Percentiles rank a stretch among this genome's conserved stretches.
phyloP scores from a whole-genome alignment of 92 coral and sea anemone genomes.

The Desmophyllum pertusum region DNA sequence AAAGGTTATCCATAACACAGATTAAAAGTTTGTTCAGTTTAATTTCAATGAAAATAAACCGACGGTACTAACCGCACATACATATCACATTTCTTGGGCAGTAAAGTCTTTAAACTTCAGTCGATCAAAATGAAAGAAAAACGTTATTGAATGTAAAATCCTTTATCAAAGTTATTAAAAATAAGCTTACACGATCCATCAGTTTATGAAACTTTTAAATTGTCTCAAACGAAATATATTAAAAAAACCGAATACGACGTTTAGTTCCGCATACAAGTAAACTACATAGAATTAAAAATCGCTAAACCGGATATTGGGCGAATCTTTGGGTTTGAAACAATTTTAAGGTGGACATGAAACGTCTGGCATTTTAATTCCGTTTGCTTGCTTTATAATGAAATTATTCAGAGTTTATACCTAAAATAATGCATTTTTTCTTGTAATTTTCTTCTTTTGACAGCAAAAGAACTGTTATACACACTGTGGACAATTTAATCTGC shows the following conservation, averaged over 20 bases:
- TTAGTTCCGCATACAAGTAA: not conserved
- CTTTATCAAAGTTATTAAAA: not conserved
- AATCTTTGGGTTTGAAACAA: not conserved
- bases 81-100: not conserved
- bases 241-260: not conserved
- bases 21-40: slow-evolving; percentile 1
- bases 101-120: not conserved
- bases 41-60: not conserved
- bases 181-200: not conserved
- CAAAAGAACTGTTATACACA: not conserved
- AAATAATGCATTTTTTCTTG: too few species aligned
- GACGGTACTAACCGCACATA: not conserved
- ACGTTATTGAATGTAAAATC: not conserved
- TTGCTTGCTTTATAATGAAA: not conserved
- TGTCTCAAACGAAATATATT: not conserved
- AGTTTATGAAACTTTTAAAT: not conserved
- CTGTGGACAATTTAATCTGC: not conserved
- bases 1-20: not conserved
- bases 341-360: not conserved
- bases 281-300: not conserved
- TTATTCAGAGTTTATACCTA: not conserved
- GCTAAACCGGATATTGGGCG: slow-evolving; percentile 14
- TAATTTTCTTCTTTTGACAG: not conserved
- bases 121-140: not conserved
- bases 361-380: not conserved